Conservation (phyloP, 1,140 invertebrate genomes). For the Eufriesea mexicana region DNA sequence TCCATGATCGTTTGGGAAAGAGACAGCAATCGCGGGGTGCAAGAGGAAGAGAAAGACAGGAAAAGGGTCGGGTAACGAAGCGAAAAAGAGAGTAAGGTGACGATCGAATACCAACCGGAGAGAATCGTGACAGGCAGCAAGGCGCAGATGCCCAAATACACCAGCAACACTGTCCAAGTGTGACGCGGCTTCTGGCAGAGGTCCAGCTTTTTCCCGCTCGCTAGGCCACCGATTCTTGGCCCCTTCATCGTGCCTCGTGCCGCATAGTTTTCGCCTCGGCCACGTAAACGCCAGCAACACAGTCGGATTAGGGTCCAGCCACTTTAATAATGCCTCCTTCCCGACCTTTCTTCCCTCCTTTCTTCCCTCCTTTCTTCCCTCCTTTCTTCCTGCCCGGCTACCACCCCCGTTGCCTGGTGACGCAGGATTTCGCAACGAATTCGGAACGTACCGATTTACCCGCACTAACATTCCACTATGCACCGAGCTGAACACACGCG, state of each 20-base stretch:
- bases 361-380: constrained; percentile 27
- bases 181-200: constrained; percentile 74
- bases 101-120: constrained; percentile 72
- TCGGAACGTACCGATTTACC: constrained; percentile 10
- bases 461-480: constrained; percentile 7
- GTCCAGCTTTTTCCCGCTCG: constrained; percentile 74
- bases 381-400: constrained; percentile 21
- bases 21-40: not conserved
- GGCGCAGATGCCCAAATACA: constrained; percentile 74
- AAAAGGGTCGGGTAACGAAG: not conserved
- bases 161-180: constrained; percentile 71
- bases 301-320: constrained; percentile 67
- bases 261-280: constrained; percentile 78
- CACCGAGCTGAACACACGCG: not conserved
- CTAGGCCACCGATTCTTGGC: constrained; percentile 78
- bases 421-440: constrained; percentile 53
- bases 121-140: constrained; percentile 74
- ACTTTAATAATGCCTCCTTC: constrained; percentile 74
- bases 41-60: not conserved
- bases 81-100: not conserved
- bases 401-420: constrained; percentile 16
- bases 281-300: constrained; percentile 76
- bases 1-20: not conserved
- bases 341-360: constrained; percentile 40
- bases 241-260: constrained; percentile 76